Percentiles rank a stretch among this genome's conserved stretches.
These are phyloP conservation scores for Theodoxus fluviatilis DNA, from an alignment of 2,888 invertebrate genomes.

Conservation along the genomic window DNA sequence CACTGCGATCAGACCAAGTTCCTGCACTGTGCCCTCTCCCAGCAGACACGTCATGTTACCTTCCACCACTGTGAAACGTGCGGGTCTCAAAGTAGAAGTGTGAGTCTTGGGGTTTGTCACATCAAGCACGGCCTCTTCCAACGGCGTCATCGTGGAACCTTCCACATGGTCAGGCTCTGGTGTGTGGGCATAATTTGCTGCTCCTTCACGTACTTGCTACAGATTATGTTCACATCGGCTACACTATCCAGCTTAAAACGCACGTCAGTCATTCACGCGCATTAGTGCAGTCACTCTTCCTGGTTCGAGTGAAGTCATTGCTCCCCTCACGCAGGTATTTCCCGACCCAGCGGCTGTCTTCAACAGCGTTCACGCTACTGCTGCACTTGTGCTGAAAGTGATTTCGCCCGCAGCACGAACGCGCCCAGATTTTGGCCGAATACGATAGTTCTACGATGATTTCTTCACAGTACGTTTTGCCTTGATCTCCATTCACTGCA, in stretches of 20 bases:
- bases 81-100: not conserved
- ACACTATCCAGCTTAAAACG: slow-evolving; percentile 22
- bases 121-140: not conserved
- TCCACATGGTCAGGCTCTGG: slow-evolving; percentile 22
- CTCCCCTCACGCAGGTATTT: too few relatives aligned
- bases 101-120: not conserved
- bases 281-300: not conserved
- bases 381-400: too few relatives aligned
- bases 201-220: slow-evolving; percentile 11
- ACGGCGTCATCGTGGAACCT: not conserved
- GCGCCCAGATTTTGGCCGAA: too few relatives aligned
- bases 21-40: slow-evolving; percentile 12
- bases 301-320: not conserved
- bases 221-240: slow-evolving; percentile 20
- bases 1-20: not conserved
- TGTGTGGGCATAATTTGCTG: not conserved
- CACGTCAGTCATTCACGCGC: slow-evolving; percentile 1
- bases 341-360: too few relatives aligned
- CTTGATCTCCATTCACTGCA: too few relatives aligned
- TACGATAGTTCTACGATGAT: too few relatives aligned
- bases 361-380: too few relatives aligned
- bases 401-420: too few relatives aligned
- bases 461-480: too few relatives aligned
- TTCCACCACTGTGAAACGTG: not conserved
- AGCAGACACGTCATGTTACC: not conserved